A percentile compares a stretch with the other conserved stretches of the same genome.
These are phyloP conservation scores for Nerophis ophidion DNA, from an alignment of 2,113 vertebrate species.

Conservation along the genomic window DNA sequence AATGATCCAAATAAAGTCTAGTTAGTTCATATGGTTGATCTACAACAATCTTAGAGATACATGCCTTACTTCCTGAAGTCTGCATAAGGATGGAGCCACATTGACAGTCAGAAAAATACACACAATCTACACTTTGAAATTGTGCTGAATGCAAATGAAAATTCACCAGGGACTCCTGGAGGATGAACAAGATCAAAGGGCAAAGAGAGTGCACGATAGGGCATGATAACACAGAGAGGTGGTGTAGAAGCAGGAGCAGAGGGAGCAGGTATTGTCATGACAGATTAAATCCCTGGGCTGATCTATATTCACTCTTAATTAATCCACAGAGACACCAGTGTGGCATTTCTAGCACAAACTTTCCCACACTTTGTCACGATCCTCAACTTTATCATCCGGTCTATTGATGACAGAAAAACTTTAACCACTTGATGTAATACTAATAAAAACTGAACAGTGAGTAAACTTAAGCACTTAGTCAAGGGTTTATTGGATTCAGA, in stretches of 20 bases:
- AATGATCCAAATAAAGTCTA: too few species aligned
- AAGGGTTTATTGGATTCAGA: too few species aligned
- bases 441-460: too few species aligned
- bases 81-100: too few species aligned
- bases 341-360: not conserved
- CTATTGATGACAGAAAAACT: not conserved
- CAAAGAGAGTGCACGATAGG: not conserved
- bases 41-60: too few species aligned
- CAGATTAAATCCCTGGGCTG: slow-evolving; percentile 1
- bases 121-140: not conserved
- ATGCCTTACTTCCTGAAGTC: too few species aligned
- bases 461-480: too few species aligned
- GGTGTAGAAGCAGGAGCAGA: not conserved
- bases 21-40: too few species aligned
- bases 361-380: not conserved
- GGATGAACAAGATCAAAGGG: slow-evolving; percentile 3
- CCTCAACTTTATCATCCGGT: too few species aligned
- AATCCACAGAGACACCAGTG: not conserved
- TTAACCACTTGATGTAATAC: too few species aligned
- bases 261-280: not conserved
- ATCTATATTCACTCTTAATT: slow-evolving; percentile 3
- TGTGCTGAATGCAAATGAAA: not conserved
- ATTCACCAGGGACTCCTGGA: not conserved
- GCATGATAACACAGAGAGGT: not conserved
- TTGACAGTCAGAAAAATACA: not conserved